phyloP scores from a whole-genome alignment of 2,888 invertebrate species.

The Meiosimyza platycephala region DNA sequence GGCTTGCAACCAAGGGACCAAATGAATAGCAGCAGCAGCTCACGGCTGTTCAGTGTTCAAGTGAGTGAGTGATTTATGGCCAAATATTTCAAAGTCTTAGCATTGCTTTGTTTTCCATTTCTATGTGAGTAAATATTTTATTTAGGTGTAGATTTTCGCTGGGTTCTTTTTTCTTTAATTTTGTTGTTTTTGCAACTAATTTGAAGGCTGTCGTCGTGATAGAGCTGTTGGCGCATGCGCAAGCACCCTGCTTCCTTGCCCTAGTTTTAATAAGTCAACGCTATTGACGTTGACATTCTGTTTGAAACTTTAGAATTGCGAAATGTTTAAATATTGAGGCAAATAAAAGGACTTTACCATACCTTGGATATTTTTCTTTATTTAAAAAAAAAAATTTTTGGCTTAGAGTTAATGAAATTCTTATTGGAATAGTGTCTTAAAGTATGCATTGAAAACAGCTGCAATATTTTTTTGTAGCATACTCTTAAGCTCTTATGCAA shows the following conservation, averaged over 20 bases:
- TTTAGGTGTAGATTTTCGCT: neutral
- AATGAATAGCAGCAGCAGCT: constrained; percentile 8
- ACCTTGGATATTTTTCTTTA: too few species aligned
- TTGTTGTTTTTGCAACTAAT: neutral
- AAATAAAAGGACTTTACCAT: too few species aligned
- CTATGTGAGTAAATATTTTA: neutral
- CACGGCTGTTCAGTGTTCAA: constrained; percentile 3
- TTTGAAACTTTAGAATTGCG: neutral
- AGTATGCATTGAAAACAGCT: too few species aligned
- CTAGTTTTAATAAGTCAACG: neutral
- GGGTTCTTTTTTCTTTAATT: too few species aligned
- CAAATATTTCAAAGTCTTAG: constrained; percentile 48
- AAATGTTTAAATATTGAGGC: neutral
- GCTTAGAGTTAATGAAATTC: too few species aligned
- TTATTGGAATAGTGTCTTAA: too few species aligned
- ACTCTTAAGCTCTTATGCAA: too few species aligned
- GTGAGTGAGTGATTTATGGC: constrained; percentile 47
- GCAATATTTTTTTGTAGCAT: too few species aligned
- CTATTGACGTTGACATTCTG: constrained; percentile 30
- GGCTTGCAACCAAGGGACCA: constrained; percentile 8
- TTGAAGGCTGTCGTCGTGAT: constrained; percentile 33
- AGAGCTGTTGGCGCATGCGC: constrained; percentile 28
- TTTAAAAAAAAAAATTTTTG: too few species aligned
- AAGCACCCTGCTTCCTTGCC: constrained; percentile 16
- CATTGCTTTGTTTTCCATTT: constrained; percentile 40